phyloP scores from a whole-genome alignment of 2,888 invertebrate genomes.

The Pachliopta kotzebuea region DNA sequence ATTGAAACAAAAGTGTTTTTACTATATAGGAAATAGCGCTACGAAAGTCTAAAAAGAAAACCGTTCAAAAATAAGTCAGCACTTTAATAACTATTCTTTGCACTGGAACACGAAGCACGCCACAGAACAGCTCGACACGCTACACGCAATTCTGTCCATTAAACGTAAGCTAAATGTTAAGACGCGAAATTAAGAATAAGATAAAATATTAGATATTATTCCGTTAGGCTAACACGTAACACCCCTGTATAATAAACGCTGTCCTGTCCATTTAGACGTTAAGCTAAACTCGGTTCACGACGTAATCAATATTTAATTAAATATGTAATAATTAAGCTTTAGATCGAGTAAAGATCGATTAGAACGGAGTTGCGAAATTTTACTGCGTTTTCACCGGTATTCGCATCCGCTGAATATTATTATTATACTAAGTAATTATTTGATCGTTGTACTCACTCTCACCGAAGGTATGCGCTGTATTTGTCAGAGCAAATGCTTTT shows the following conservation, averaged over 20 bases:
- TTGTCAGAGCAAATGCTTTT: conserved; percentile 18
- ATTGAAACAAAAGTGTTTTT: too few species aligned
- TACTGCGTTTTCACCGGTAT: too few species aligned
- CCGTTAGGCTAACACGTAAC: conserved; percentile 52
- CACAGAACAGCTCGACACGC: conserved; percentile 58
- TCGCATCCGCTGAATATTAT: too few species aligned
- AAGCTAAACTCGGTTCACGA: conserved; percentile 45
- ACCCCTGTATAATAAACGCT: conserved; percentile 68
- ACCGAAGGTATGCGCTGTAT: conserved; percentile 1
- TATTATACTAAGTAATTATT: too few species aligned
- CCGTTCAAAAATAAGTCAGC: conserved; percentile 2
- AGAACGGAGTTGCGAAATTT: conserved; percentile 14
- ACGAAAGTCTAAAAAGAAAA: too few species aligned
- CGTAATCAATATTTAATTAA: conserved; percentile 36
- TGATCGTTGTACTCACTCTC: too few species aligned
- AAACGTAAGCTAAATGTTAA: conserved; percentile 59
- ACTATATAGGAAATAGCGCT: too few species aligned
- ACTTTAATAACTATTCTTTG: conserved; percentile 21
- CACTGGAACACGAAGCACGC: conserved; percentile 47
- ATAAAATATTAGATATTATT: conserved; percentile 52
- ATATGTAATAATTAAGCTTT: conserved; percentile 27
- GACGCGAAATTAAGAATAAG: conserved; percentile 54
- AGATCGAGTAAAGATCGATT: conserved; percentile 9
- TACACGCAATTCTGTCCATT: conserved; percentile 80
- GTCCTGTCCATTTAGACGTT: conserved; percentile 58